These are phyloP conservation scores for Octodon degus DNA, from an alignment of 2,113 vertebrate genomes.

Conservation along the genomic window DNA sequence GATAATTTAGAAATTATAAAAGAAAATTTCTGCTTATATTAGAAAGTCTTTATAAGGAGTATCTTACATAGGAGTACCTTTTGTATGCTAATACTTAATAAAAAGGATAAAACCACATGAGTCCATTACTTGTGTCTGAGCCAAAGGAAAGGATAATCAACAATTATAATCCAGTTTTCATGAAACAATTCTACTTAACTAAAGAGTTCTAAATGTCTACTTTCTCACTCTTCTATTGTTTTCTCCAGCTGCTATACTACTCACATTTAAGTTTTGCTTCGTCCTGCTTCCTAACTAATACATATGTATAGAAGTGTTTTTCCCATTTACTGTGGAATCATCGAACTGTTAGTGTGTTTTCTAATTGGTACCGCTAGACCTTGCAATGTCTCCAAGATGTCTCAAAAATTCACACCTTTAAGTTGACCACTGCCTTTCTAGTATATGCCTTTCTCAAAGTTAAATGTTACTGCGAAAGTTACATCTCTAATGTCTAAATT, in stretches of 20 bases:
- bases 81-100: slow-evolving; percentile 54
- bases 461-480: not conserved
- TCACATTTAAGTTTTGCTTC: not conserved
- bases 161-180: not conserved
- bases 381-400: not conserved
- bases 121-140: not conserved
- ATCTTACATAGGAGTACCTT: slow-evolving; percentile 52
- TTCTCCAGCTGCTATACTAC: not conserved
- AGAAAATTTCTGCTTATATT: slow-evolving; percentile 51
- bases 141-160: slow-evolving; percentile 32
- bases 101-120: slow-evolving; percentile 51
- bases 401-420: slow-evolving; percentile 3
- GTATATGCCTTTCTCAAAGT: not conserved
- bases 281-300: not conserved
- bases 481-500: not conserved
- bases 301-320: not conserved
- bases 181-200: not conserved
- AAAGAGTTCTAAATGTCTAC: not conserved
- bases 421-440: not conserved
- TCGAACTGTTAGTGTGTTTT: not conserved
- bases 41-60: slow-evolving; percentile 68
- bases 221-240: not conserved
- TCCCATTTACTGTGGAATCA: not conserved
- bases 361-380: not conserved
- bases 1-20: slow-evolving; percentile 61